Evolutionary conservation across 2,113 vertebrate species (phyloP), one percentile per base, ranked within the genome.

Genomic region (Bambusicola thoracicus): DNA sequence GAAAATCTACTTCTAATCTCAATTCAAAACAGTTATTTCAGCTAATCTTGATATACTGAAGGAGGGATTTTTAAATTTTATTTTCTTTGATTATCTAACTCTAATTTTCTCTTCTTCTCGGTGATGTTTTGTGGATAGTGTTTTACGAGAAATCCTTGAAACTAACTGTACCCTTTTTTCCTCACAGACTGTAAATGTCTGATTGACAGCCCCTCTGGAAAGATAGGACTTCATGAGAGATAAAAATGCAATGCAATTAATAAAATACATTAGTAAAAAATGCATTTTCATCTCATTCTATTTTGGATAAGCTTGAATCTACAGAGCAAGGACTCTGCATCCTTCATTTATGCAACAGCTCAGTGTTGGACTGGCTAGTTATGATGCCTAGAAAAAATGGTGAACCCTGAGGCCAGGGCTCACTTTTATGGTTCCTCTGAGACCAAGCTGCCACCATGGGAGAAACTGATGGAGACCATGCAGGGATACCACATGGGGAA

Each of bases 201-300:
- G 84, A 95, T n/a, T 93, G 81, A 61, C 61, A 58, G 46, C 48
- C 38, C 53, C 25, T 3, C 13, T 51, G 67, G 76, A 89, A 94
- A 86, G 40, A 72, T 0, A 86, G n/a, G 66, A 66, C 61, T 86
- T 90, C 24, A 49, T 0, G 2, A 81, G 68, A 73, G 56, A 85
- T 14, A 74, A 88, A 76, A 89, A 89, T 25, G 13, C n/a, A 92
- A 69, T 79, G 30, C 4, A 76, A 58, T 34, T 91, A 90, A 81
- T 34, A 65, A 94, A 95, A 95, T 66, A 67, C 38, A 7, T 32
- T 61, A 74, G 13, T 94, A 65, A 93, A 69, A 40, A 88, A 51
- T 58, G 21, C 12, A 69, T 92, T 95, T 94, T 63, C 49, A 72
- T 76, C 40, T 86, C 34, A 65, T 90, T 88, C 53, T 32, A 78